phyloP scores from a whole-genome alignment of 2,113 vertebrate species.

The Clinocottus analis region DNA sequence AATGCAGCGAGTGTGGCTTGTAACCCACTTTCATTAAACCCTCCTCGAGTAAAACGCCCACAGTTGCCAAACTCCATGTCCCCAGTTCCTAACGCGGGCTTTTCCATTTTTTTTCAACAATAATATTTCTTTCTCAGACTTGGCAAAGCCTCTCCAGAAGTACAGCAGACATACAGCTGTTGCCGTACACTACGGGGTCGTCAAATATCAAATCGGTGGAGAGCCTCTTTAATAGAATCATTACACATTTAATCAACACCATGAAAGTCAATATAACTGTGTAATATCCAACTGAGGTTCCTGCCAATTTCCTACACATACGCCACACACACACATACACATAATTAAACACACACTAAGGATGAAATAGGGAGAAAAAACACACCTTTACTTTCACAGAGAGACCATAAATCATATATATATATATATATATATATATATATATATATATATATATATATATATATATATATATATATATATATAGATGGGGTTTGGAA shows the following conservation, averaged over 20 bases:
- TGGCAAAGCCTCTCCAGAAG: neutral
- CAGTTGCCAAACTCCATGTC: neutral
- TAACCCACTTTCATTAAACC: neutral
- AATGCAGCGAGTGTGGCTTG: neutral
- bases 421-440: slow-evolving; percentile 15
- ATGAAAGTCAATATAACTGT: neutral
- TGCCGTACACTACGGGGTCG: neutral
- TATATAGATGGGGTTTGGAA: slow-evolving; percentile 51
- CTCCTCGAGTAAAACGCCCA: neutral
- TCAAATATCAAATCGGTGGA: slow-evolving; percentile 15
- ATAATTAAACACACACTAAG: slow-evolving; percentile 23
- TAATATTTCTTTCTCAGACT: too few species aligned
- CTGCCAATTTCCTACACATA: slow-evolving; percentile 17
- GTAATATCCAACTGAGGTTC: neutral
- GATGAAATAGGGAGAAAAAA: slow-evolving; percentile 40
- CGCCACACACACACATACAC: neutral
- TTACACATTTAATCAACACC: neutral
- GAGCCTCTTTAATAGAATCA: neutral
- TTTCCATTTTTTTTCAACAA: too few species aligned
- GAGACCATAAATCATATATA: slow-evolving; percentile 62
- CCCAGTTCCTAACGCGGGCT: neutral
- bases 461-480: too few species aligned
- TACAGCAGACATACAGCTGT: neutral
- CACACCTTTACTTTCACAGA: slow-evolving; percentile 29
- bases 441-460: too few species aligned